Evolutionary conservation across 2,797 vertebrate genomes (phyloP).

Genomic region (Lemur catta): DNA sequence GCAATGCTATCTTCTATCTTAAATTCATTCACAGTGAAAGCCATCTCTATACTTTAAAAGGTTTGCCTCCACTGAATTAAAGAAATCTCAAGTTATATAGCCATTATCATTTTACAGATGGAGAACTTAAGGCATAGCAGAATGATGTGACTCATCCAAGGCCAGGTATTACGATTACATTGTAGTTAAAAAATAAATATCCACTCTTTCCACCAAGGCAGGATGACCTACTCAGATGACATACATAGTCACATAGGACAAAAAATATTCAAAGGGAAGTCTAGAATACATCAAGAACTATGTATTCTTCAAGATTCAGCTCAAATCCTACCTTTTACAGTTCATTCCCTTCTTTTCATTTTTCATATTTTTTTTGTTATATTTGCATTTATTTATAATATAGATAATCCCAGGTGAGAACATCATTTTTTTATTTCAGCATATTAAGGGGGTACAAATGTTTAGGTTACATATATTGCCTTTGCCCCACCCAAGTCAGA

Average conservation of each 20-base stretch:
- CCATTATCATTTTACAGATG: slow-evolving; percentile 36
- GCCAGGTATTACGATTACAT: neutral
- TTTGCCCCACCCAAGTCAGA: too few species aligned
- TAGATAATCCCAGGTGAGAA: neutral
- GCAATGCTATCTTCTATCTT: slow-evolving; percentile 18
- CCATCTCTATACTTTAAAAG: slow-evolving; percentile 39
- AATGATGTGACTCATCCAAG: neutral
- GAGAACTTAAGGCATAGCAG: slow-evolving; percentile 44
- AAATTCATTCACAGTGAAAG: slow-evolving; percentile 50
- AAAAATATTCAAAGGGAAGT: neutral
- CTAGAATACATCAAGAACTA: slow-evolving; percentile 49
- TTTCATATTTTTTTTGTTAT: neutral
- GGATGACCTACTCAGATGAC: neutral
- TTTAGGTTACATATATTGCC: too few species aligned
- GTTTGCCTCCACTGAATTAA: slow-evolving; percentile 34
- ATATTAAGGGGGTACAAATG: too few species aligned
- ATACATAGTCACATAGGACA: neutral
- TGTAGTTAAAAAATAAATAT: slow-evolving; percentile 19
- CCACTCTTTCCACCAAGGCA: neutral
- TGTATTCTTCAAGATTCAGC: neutral
- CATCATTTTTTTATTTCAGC: neutral
- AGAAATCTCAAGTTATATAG: slow-evolving; percentile 54
- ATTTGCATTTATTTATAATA: neutral
- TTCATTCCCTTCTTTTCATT: neutral
- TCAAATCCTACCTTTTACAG: neutral